Evolutionary conservation across 2,888 invertebrate species (phyloP).

Genomic region (Drosophila algonquin): DNA sequence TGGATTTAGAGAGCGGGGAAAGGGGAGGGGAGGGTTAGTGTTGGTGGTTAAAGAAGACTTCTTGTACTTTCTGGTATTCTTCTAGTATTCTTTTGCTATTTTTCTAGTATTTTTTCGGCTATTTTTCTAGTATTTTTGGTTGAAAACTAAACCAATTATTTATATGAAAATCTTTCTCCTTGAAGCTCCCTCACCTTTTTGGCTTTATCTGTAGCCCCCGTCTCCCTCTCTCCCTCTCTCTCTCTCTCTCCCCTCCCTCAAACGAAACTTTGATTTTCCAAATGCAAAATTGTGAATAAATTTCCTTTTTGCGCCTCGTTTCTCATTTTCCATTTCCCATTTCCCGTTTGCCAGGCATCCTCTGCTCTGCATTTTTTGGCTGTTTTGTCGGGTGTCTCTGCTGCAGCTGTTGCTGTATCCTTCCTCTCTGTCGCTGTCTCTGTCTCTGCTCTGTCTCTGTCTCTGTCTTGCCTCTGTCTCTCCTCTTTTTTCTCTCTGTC

Average conservation of each 20-base stretch:
- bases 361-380: constrained; percentile 7
- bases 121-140: constrained; percentile 3
- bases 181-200: not conserved
- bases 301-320: constrained; percentile 5
- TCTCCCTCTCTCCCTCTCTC: not conserved
- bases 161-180: constrained; percentile 19
- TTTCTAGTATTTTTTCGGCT: not conserved
- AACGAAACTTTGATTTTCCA: constrained; percentile 40
- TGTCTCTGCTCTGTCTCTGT: not conserved
- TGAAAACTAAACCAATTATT: constrained; percentile 41
- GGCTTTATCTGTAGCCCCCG: not conserved
- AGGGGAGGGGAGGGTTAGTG: not conserved
- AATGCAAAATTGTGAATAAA: constrained; percentile 42
- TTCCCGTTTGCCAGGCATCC: not conserved
- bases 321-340: not conserved
- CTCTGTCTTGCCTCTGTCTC: constrained; percentile 3
- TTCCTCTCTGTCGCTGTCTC: not conserved
- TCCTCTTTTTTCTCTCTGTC: constrained; percentile 5
- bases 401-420: constrained; percentile 37
- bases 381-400: constrained; percentile 33
- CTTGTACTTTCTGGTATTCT: too few species aligned
- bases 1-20: not conserved
- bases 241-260: not conserved
- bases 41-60: not conserved
- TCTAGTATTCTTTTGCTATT: not conserved